phyloP scores from a whole-genome alignment of 1,140 invertebrate genomes.

The Achroia grisella region DNA sequence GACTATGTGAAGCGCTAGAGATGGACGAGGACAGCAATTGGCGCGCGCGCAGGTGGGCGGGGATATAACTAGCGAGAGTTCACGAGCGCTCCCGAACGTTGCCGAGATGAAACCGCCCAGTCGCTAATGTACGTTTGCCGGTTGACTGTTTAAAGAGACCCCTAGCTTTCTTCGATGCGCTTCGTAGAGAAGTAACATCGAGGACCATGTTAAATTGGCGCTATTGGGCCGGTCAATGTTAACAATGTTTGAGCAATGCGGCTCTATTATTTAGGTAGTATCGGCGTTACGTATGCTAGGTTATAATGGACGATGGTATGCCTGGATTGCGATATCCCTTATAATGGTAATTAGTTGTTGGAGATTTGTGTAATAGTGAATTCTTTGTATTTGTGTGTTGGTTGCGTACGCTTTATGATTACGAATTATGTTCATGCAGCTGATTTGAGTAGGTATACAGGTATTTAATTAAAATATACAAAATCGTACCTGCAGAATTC shows the following conservation, averaged over 20 bases:
- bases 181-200: conserved; percentile 10
- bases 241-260: conserved; percentile 31
- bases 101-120: conserved; percentile 53
- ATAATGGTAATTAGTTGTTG: conserved; percentile 22
- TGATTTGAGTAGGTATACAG: too few species aligned
- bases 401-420: neutral
- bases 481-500: too few species aligned
- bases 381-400: conserved; percentile 7
- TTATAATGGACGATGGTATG: conserved; percentile 28
- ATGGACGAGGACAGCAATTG: conserved; percentile 24
- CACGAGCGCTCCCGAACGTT: conserved; percentile 39
- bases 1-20: conserved; percentile 17
- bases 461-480: too few species aligned
- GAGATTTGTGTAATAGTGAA: conserved; percentile 10
- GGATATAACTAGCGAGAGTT: conserved; percentile 28
- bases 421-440: too few species aligned
- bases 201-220: conserved; percentile 17
- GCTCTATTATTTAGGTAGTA: conserved; percentile 23
- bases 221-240: conserved; percentile 22
- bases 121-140: conserved; percentile 28
- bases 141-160: conserved; percentile 26
- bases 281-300: conserved; percentile 20
- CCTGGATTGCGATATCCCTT: conserved; percentile 27
- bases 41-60: conserved; percentile 45
- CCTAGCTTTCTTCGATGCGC: conserved; percentile 18